Conservation (phyloP, 2,113 vertebrate genomes). For the Myotis yumanensis region DNA sequence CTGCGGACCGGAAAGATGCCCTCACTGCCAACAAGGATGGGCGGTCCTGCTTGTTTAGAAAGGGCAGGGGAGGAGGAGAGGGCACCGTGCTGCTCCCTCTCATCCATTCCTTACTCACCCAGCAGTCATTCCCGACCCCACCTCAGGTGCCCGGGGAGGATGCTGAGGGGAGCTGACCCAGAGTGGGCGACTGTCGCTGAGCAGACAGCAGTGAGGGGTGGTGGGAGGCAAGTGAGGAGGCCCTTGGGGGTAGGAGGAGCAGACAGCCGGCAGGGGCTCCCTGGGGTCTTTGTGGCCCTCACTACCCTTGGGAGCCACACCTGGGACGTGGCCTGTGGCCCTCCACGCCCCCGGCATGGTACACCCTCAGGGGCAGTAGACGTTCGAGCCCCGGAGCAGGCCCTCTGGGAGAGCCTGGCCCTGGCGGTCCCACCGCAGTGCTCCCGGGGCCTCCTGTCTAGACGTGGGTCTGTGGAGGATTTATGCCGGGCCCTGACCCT, state of each 20-base stretch:
- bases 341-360: background rate
- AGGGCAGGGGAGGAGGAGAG: background rate
- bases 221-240: background rate
- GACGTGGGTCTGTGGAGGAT: background rate
- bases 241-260: background rate
- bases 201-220: background rate
- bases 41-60: background rate
- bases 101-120: fast-evolving
- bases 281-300: background rate
- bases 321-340: background rate
- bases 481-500: background rate
- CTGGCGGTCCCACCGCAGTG: background rate
- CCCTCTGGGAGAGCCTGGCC: background rate
- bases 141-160: background rate
- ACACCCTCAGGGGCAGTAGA: background rate
- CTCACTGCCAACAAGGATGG: background rate
- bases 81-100: background rate
- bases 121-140: fast-evolving
- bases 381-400: fast-evolving
- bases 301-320: background rate
- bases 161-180: fast-evolving
- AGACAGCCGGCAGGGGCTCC: fast-evolving
- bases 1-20: background rate
- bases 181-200: background rate
- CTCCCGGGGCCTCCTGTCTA: fast-evolving